Evolutionary conservation across 2,113 vertebrate genomes (phyloP).

Genomic region (Phyllopteryx taeniolatus): DNA sequence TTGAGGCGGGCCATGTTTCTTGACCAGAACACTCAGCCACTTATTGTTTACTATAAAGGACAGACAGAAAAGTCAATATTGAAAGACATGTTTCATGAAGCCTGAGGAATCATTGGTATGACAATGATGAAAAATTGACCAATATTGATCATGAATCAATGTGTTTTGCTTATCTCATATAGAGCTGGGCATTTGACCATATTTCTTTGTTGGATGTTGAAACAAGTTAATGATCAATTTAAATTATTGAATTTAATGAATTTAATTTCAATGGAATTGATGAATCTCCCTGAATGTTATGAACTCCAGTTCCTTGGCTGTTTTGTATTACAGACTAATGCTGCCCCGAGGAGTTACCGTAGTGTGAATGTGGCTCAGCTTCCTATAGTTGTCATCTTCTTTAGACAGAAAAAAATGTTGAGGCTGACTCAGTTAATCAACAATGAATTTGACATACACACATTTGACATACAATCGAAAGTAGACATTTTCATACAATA

Average conservation of each 20-base stretch:
- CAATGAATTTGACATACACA: too few species aligned
- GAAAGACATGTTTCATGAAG: conserved; percentile 43
- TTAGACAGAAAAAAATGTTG: neutral
- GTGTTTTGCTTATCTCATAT: neutral
- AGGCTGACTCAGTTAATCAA: too few species aligned
- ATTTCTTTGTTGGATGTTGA: neutral
- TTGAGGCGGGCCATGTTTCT: conserved; percentile 39
- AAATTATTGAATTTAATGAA: neutral
- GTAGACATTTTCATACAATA: too few species aligned
- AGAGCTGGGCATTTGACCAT: neutral
- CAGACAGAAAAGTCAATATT: conserved; percentile 41
- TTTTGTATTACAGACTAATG: neutral
- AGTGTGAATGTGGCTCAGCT: neutral
- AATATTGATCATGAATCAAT: conserved; percentile 17
- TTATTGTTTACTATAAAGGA: conserved; percentile 48
- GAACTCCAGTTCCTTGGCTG: neutral
- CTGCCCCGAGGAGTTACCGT: neutral
- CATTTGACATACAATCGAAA: too few species aligned
- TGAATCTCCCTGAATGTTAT: neutral
- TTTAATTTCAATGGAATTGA: neutral
- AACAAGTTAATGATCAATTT: too few species aligned
- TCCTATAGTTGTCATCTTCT: neutral
- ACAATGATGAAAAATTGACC: conserved; percentile 30
- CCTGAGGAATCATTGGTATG: conserved; percentile 25
- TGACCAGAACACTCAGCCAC: conserved; percentile 51